These are phyloP conservation scores for Ochotona princeps DNA, from an alignment of 2,113 vertebrate genomes.

Conservation along the genomic window DNA sequence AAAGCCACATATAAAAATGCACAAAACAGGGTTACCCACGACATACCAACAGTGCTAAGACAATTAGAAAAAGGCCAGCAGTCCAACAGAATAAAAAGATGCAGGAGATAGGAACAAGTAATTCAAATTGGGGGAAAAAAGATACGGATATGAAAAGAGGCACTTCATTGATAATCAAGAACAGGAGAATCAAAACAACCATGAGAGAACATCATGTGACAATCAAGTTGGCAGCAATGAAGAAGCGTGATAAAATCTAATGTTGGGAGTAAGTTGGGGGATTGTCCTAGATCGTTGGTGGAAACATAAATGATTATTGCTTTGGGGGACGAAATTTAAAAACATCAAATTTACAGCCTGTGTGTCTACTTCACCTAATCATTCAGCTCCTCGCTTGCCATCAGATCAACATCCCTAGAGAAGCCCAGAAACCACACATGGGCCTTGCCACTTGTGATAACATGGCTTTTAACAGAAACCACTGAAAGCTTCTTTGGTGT, in stretches of 20 bases:
- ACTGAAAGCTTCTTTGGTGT: background rate
- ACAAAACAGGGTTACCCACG: background rate
- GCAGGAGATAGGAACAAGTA: background rate
- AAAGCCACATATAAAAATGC: background rate
- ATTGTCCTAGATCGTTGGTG: background rate
- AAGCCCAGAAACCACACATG: accelerated
- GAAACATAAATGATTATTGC: background rate
- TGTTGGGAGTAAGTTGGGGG: background rate
- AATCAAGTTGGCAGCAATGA: conserved; percentile 46
- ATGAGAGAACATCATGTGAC: conserved; percentile 29
- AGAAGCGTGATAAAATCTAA: conserved; percentile 40
- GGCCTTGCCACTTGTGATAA: too few relatives aligned
- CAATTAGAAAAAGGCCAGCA: conserved; percentile 7
- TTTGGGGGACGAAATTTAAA: background rate
- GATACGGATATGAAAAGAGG: conserved; percentile 50
- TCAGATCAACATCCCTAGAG: accelerated
- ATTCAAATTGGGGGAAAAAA: background rate
- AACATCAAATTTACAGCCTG: background rate
- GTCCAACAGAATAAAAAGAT: background rate
- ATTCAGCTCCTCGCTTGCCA: background rate
- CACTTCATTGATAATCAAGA: conserved; percentile 50
- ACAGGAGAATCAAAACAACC: conserved; percentile 51
- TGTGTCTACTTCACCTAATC: background rate
- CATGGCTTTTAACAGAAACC: background rate
- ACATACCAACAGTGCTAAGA: background rate